These are phyloP conservation scores for Mormoops blainvillei DNA, from an alignment of 2,113 vertebrate genomes.

Conservation along the genomic window DNA sequence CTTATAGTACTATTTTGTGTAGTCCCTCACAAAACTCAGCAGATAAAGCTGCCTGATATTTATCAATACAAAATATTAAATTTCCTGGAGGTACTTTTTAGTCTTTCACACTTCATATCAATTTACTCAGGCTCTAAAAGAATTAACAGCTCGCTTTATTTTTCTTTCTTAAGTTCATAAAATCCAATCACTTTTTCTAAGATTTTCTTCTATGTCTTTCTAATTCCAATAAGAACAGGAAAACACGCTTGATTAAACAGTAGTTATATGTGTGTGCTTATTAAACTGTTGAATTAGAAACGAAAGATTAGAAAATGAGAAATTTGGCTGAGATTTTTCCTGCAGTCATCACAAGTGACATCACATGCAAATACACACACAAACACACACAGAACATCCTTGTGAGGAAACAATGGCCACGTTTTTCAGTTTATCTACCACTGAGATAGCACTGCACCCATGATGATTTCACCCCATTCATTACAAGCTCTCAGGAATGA, in stretches of 20 bases:
- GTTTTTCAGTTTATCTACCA: background rate
- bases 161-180: conserved; percentile 40
- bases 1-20: background rate
- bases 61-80: background rate
- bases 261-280: background rate
- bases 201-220: background rate
- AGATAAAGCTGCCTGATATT: background rate
- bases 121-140: conserved; percentile 19
- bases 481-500: background rate
- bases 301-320: conserved; percentile 16
- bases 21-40: background rate
- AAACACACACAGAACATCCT: background rate
- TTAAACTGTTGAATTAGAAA: conserved; percentile 29
- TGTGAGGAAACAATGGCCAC: background rate
- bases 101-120: conserved; percentile 8
- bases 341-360: background rate
- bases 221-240: conserved; percentile 25
- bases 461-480: background rate
- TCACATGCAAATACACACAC: background rate
- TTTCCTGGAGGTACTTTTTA: background rate
- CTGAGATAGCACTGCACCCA: background rate
- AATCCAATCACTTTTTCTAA: conserved; percentile 39
- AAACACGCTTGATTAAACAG: conserved; percentile 13
- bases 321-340: background rate
- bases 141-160: conserved; percentile 27